Evolutionary conservation across 2,888 invertebrate genomes (phyloP), one percentile per base, ranked within the genome.

Genomic region (Belgica antarctica): DNA sequence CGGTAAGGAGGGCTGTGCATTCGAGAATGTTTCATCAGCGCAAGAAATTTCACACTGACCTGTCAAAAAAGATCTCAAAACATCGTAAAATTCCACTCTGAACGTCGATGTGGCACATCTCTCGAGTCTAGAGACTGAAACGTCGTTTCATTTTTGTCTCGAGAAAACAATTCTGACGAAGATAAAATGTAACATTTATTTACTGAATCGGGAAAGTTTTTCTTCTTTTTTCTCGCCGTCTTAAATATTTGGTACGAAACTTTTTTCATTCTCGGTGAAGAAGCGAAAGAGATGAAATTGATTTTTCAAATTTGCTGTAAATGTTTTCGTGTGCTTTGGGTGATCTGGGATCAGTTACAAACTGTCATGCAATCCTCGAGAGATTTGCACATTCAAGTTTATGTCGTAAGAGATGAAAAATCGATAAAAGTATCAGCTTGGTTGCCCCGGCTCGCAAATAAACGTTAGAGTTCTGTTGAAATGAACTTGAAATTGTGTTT

Each of bases 1-100:
- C 59, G 25, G 59, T 4, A 59, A 59, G 46, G 46, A 15, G 15
- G 25, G 12, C 27, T 27, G 4, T 22, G 27, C 59, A 52, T 52
- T 52, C 25, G 27, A 59, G 15, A 59, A 22, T 12, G 17, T 15
- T 27, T 25, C 59, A 59, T 19, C 24, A 59, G 34, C 31, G 15
- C 47, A 68, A 68, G 57, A 70, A 61, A 70, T 70, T 70, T 70
- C 70, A 70, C 70, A 70, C 70, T 70, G 70, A 57, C 70, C 70
- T 57, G 70, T 70, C 70, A 70, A 70, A 70, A 62, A 25, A n/a
- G n/a, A 31, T 62, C 15, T 62, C 5, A 10, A 59, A 59, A 22
- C 31, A 15, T 15, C 25, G 31, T 62, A 62, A 62, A 34, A 62
- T 62, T 52, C 52, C 5, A 15, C 52, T 24, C 12, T 24, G 12